Evolutionary conservation across 2,113 vertebrate genomes (phyloP).

Genomic region (Acrocephalus arundinaceus): DNA sequence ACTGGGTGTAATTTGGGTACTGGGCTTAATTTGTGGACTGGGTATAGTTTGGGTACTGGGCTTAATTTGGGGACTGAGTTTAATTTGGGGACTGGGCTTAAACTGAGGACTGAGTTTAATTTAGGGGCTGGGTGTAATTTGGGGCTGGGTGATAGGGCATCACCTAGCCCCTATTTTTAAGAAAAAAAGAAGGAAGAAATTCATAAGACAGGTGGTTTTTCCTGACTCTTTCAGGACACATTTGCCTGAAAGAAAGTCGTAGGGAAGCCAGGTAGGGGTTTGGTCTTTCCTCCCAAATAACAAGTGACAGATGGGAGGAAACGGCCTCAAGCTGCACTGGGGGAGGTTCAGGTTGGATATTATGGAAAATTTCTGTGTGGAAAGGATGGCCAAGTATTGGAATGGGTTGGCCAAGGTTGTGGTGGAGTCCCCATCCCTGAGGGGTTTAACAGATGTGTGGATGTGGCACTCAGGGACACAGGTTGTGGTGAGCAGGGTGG

Average conservation of each 20-base stretch:
- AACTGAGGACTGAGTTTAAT: no score
- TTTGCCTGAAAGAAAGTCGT: not conserved
- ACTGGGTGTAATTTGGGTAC: no score
- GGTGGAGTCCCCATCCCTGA: not conserved
- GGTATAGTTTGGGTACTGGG: not conserved
- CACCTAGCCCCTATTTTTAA: no score
- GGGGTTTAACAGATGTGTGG: not conserved
- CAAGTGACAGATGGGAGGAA: not conserved
- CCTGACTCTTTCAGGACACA: not conserved
- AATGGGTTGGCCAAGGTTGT: not conserved
- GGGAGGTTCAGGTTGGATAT: not conserved
- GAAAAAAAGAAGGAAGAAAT: not conserved
- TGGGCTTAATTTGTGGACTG: not conserved
- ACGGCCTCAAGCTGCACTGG: not conserved
- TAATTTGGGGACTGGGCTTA: no score
- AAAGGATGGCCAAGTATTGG: not conserved
- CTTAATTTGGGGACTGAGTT: no score
- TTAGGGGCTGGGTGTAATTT: not conserved
- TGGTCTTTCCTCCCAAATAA: not conserved
- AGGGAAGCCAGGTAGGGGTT: no score
- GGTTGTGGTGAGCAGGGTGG: no score
- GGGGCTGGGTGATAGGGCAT: not conserved
- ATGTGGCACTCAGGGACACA: not conserved
- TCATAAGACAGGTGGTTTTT: rapidly evolving
- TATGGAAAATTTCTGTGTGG: not conserved